Evolutionary conservation across 2,888 invertebrate species (phyloP).

Genomic region (Acanthacorydalis orientalis): DNA sequence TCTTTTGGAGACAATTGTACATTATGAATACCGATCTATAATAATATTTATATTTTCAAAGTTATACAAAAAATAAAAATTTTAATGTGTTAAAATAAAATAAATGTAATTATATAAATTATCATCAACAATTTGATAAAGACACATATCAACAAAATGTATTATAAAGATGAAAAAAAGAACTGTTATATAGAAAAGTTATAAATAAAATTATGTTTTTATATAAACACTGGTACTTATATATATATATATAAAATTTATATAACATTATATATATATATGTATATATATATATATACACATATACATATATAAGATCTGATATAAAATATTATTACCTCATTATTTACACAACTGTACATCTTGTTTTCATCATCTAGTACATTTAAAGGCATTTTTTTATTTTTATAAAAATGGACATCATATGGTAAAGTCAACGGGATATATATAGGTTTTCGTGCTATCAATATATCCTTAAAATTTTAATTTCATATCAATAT

Average conservation of each 20-base stretch:
- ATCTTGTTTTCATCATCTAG: background rate
- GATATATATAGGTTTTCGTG: conserved; percentile 2
- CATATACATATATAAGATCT: background rate
- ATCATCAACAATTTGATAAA: no score
- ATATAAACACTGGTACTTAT: background rate
- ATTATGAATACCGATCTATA: no score
- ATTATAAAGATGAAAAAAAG: no score
- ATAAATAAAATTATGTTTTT: background rate
- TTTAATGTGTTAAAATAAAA: no score
- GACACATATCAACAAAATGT: no score
- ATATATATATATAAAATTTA: background rate
- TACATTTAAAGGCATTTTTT: background rate
- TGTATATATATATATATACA: background rate
- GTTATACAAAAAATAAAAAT: no score
- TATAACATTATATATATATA: background rate
- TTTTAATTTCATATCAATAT: no score
- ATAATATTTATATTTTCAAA: no score
- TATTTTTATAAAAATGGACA: background rate
- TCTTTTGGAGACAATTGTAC: background rate
- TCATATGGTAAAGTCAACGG: background rate
- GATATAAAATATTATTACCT: background rate
- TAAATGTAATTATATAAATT: no score
- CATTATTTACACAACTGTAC: background rate
- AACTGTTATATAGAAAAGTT: no score
- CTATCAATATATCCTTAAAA: conserved; percentile 1